These are phyloP conservation scores for Salarias fasciatus DNA, from an alignment of 2,797 vertebrate genomes.

Conservation along the genomic window DNA sequence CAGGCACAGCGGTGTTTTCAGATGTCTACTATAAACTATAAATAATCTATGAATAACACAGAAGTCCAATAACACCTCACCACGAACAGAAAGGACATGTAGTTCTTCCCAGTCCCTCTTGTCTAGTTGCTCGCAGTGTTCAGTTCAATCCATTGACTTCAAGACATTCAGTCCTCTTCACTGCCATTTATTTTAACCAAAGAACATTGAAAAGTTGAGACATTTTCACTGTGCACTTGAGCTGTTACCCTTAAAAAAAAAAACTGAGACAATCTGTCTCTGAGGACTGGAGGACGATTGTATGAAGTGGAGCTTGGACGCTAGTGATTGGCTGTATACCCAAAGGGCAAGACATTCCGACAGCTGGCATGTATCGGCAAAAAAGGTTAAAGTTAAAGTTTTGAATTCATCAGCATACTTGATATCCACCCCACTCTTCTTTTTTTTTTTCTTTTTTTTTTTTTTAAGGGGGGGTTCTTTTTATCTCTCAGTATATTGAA, in stretches of 20 bases:
- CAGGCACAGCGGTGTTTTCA: too few relatives aligned
- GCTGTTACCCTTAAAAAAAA: constrained; percentile 42
- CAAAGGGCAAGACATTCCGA: constrained; percentile 42
- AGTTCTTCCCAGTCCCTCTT: background rate
- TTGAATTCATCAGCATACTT: constrained; percentile 18
- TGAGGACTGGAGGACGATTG: constrained; percentile 21
- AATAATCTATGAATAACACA: too few relatives aligned
- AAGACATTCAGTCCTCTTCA: constrained; percentile 2
- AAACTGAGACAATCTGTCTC: constrained; percentile 31
- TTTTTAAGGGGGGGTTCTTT: too few relatives aligned
- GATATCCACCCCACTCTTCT: constrained; percentile 1
- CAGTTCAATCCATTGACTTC: background rate
- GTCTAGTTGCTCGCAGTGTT: constrained; percentile 1
- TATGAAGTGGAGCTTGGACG: constrained; percentile 28
- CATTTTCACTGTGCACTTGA: constrained; percentile 26
- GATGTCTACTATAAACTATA: too few relatives aligned
- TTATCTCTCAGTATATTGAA: background rate
- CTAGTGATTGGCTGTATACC: constrained; percentile 45
- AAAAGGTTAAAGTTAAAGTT: constrained; percentile 42
- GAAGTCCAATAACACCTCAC: too few relatives aligned
- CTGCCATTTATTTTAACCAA: constrained; percentile 20
- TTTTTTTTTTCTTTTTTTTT: background rate
- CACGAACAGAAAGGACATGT: too few relatives aligned
- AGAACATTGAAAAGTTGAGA: constrained; percentile 16
- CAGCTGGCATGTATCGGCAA: constrained; percentile 44